Evolutionary conservation across 2,797 vertebrate species (phyloP).

Genomic region (Cryptoprocta ferox): DNA sequence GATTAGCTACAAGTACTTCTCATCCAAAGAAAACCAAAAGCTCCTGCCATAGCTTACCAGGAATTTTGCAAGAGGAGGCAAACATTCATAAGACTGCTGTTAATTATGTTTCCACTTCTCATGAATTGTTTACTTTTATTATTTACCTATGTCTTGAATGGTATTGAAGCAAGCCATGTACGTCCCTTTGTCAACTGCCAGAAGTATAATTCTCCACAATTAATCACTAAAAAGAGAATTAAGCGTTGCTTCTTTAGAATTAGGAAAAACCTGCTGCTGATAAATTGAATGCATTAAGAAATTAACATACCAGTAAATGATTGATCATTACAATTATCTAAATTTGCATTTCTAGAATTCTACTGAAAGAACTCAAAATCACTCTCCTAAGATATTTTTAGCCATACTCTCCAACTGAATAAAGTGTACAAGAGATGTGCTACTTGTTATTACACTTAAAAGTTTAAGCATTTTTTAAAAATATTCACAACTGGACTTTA

Average conservation of each 20-base stretch:
- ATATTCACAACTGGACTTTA: constrained; percentile 42
- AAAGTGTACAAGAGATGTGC: background rate
- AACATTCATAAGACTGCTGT: constrained; percentile 52
- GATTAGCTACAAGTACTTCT: constrained; percentile 68
- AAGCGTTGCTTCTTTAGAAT: constrained; percentile 81
- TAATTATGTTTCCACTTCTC: constrained; percentile 78
- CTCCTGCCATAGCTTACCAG: constrained; percentile 44
- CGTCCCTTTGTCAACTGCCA: constrained; percentile 79
- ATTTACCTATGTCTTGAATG: constrained; percentile 78
- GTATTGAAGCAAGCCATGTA: constrained; percentile 74
- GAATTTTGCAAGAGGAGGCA: constrained; percentile 48
- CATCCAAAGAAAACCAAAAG: constrained; percentile 47
- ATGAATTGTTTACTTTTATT: constrained; percentile 76
- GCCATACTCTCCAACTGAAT: constrained; percentile 32
- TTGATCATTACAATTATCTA: constrained; percentile 79
- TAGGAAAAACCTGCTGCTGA: constrained; percentile 80
- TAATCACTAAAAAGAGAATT: constrained; percentile 83
- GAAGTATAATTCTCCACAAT: constrained; percentile 80
- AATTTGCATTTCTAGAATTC: constrained; percentile 83
- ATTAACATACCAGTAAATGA: constrained; percentile 83
- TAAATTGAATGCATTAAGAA: constrained; percentile 82
- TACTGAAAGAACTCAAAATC: constrained; percentile 69
- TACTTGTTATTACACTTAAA: constrained; percentile 33
- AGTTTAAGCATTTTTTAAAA: constrained; percentile 20
- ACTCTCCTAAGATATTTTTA: constrained; percentile 65